These are phyloP conservation scores for Chymomyza amoena DNA, from an alignment of 2,888 invertebrate species.

Conservation along the genomic window DNA sequence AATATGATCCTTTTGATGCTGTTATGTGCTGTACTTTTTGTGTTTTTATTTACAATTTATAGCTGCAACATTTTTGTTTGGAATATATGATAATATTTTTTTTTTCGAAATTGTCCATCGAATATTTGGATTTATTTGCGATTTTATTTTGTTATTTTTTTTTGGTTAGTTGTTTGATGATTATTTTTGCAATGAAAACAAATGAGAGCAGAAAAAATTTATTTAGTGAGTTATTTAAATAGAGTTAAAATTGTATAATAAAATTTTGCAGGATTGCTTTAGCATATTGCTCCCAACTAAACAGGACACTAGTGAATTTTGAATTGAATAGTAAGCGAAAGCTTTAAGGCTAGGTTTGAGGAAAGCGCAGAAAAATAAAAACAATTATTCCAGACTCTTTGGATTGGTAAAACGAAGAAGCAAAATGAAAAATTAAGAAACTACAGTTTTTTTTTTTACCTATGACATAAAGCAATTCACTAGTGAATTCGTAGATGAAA, in stretches of 20 bases:
- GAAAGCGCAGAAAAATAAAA: no score
- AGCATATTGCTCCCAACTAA: no score
- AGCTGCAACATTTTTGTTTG: neutral
- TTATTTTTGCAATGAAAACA: conserved; percentile 39
- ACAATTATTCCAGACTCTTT: no score
- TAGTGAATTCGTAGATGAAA: no score
- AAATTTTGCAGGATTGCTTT: no score
- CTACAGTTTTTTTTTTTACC: no score
- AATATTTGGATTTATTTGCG: conserved; percentile 7
- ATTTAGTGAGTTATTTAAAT: neutral
- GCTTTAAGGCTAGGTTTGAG: no score
- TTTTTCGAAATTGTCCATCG: neutral
- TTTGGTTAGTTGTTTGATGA: conserved; percentile 16
- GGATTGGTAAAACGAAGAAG: no score
- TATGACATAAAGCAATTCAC: no score
- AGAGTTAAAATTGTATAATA: neutral
- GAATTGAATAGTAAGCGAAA: neutral
- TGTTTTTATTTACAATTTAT: neutral
- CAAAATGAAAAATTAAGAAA: no score
- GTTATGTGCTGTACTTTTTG: conserved; percentile 16
- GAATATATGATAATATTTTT: conserved; percentile 1
- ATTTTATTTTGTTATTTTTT: conserved; percentile 21
- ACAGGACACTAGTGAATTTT: neutral
- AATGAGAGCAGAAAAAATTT: conserved; percentile 15
- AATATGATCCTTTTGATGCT: conserved; percentile 30